Evolutionary conservation across 2,113 vertebrate species (phyloP), one percentile per base, ranked within the genome.

Genomic region (Chrysemys picta): DNA sequence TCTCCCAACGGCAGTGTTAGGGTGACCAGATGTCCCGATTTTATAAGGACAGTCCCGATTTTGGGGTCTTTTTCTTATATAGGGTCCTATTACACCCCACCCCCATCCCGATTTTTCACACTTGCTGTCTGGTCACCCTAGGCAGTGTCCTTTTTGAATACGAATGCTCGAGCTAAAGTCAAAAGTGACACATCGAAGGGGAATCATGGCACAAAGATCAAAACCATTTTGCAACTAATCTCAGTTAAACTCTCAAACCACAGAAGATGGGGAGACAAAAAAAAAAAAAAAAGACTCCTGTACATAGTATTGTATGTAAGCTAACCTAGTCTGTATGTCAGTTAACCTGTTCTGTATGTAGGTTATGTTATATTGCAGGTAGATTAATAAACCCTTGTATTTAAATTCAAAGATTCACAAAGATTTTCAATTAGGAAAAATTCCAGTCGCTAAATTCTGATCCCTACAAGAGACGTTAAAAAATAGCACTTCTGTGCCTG

Each of bases 401-500:
- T 5, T 3, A 8, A 25, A n/a, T 69, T 47, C 57, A 81, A 29
- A 35, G 8, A 50, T 25, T 80, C 69, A 59, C 24, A 6, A 76
- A 27, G 50, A 14, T 3, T 76, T 76, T 45, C 52, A 38, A 2
- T 14, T 17, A 2, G n/a, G 52, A 49, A 53, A 49, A 75, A 81
- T 31, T 52, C 12, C 49, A 50, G 7, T 12, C 56, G 17, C 38
- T 47, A 76, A 75, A 52, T 62, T 3, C 76, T 45, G 31, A 31
- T 17, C 3, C 1, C 21, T 69, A 49, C n/a, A 89, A 82, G 5
- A 49, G 9, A 0, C 3, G 0, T 2, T 4, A 5, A 22, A 5
- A 22, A 31, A 14, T 25, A n/a, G 10, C 42, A 49, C 3, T 35
- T 27, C 86, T 52, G 2, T 1, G 9, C 14, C 31, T 16, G 35